phyloP scores from a whole-genome alignment of 2,797 vertebrate genomes.

The Gallinago solitaria region DNA sequence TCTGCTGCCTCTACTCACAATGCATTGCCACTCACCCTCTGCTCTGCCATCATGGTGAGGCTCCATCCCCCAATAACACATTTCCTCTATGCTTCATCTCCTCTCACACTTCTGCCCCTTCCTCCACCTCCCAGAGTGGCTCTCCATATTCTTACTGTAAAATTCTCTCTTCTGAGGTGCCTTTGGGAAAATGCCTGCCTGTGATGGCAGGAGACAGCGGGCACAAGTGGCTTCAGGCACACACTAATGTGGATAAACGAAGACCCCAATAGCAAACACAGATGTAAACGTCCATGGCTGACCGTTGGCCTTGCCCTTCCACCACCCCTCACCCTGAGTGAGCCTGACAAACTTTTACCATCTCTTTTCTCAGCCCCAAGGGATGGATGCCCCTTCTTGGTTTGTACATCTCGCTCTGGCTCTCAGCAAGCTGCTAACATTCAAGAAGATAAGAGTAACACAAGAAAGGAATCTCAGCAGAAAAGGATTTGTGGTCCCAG shows the following conservation, averaged over 20 bases:
- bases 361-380: background rate
- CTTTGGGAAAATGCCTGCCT: background rate
- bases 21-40: background rate
- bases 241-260: background rate
- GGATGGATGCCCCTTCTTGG: background rate
- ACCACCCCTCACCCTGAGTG: background rate
- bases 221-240: background rate
- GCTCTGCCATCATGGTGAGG: background rate
- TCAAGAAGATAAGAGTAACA: background rate
- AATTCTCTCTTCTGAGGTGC: background rate
- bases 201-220: background rate
- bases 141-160: background rate
- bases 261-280: accelerated
- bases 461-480: background rate
- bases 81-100: background rate
- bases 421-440: background rate
- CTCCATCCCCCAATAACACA: background rate
- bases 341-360: background rate
- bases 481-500: background rate
- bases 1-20: background rate
- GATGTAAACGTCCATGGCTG: background rate
- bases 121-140: background rate
- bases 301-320: background rate
- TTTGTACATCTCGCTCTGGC: background rate
- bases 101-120: background rate